These are phyloP conservation scores for Laothoe populi DNA, from an alignment of 2,888 invertebrate species.

Conservation along the genomic window DNA sequence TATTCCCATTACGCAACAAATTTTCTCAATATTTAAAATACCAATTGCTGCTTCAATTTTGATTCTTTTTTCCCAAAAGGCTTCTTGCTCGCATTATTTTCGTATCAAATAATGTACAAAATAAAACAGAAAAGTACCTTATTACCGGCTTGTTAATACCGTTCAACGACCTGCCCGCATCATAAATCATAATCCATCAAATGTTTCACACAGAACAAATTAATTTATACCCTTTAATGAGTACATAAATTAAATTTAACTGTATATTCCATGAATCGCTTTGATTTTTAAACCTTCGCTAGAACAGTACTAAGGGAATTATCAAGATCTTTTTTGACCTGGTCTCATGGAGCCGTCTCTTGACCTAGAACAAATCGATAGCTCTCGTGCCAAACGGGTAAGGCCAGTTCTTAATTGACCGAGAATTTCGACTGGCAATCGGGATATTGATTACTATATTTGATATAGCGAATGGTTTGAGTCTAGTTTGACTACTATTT, in stretches of 20 bases:
- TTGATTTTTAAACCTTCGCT: background rate
- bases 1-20: no score
- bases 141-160: no score
- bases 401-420: constrained; percentile 2
- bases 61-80: no score
- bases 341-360: constrained; percentile 7
- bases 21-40: no score
- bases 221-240: background rate
- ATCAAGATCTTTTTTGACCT: background rate
- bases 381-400: background rate
- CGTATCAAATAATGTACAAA: no score
- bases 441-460: background rate
- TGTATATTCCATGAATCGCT: constrained; percentile 1
- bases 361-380: constrained; percentile 11
- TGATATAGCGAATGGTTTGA: background rate
- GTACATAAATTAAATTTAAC: constrained; percentile 4
- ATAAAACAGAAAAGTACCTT: no score
- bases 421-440: background rate
- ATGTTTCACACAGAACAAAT: background rate
- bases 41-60: no score
- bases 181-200: background rate
- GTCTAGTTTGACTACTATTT: background rate
- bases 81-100: no score
- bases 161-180: background rate
- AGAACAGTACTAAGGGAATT: constrained; percentile 14